phyloP scores from a whole-genome alignment of 2,113 vertebrate species.

The Tetrao urogallus region DNA sequence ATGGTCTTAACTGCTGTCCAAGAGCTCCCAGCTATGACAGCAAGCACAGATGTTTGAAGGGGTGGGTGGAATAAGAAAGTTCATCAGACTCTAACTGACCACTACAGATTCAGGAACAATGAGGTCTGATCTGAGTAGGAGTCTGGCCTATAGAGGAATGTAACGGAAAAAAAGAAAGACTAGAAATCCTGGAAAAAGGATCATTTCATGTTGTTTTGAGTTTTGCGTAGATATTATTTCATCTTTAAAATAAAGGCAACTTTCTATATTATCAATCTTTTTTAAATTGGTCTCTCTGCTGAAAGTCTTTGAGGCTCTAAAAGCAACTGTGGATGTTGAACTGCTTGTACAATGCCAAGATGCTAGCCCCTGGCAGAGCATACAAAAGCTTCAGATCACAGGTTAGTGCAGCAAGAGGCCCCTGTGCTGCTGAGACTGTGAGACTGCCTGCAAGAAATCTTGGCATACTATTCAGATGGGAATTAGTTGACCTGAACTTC shows the following conservation, averaged over 20 bases:
- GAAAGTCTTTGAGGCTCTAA: background rate
- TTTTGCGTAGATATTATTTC: background rate
- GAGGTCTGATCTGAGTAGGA: background rate
- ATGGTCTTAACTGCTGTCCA: background rate
- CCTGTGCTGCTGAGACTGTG: accelerated
- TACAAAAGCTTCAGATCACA: background rate
- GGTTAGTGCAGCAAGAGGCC: background rate
- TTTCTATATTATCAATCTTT: background rate
- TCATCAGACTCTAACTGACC: background rate
- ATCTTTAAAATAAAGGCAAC: background rate
- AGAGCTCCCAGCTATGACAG: accelerated
- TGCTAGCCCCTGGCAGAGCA: constrained; percentile 36
- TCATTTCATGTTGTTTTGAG: background rate
- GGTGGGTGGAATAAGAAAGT: background rate
- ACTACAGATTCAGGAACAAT: background rate
- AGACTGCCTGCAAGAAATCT: background rate
- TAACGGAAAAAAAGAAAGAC: background rate
- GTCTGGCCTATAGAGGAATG: background rate
- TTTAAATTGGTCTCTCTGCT: background rate
- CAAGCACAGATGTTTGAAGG: background rate
- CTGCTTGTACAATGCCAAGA: background rate
- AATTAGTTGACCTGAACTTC: background rate
- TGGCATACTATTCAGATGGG: background rate
- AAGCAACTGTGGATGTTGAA: constrained; percentile 26
- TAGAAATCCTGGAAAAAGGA: background rate